Evolutionary conservation across 2,888 invertebrate genomes (phyloP), one percentile per base, ranked within the genome.

Genomic region (Pyrrhosoma nymphula): DNA sequence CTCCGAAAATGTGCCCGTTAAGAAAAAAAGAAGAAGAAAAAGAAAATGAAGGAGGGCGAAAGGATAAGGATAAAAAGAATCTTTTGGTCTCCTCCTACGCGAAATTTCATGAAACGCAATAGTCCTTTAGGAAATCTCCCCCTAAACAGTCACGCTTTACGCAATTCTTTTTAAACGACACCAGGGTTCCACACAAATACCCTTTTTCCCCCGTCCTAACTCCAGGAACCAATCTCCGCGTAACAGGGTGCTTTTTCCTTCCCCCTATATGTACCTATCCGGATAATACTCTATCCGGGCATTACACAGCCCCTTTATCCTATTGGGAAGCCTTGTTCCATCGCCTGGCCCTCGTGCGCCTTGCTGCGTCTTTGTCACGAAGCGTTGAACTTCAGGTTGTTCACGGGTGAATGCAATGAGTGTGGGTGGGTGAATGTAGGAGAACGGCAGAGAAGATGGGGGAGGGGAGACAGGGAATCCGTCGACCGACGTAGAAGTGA

Each of bases 121-220:
- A 14, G 4, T 82, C 16, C n/a, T 69, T n/a, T 30, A 12, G 30
- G 30, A 35, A 82, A 82, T 82, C 82, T 82, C 35, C 82, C n/a
- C n/a, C n/a, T n/a, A 23, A 60, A 18, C 82, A 35, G 30, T 82
- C 82, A 14, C 82, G 35, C 82, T 35, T 16, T 35, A 82, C 30
- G 82, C 82, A 82, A 82, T 82, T 35, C 82, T 82, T 82, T 82
- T 82, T 82, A 69, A 47, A 82, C 82, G 82, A 35, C 69, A 8
- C 82, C 69, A 23, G 0, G n/a, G 69, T 69, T 12, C 12, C 69
- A n/a, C 60, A n/a, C 26, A 69, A 69, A 10, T 23, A 47, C 47
- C n/a, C 8, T 20, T 26, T 82, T 82, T 35, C 35, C 82, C 60
- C 60, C 35, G 35, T 4, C 3, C 35, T 35, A 18, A 23, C 82